Base-by-base conservation (phyloP, 92 coral and sea anemone genomes). In the Phymanthus crucifer region DNA sequence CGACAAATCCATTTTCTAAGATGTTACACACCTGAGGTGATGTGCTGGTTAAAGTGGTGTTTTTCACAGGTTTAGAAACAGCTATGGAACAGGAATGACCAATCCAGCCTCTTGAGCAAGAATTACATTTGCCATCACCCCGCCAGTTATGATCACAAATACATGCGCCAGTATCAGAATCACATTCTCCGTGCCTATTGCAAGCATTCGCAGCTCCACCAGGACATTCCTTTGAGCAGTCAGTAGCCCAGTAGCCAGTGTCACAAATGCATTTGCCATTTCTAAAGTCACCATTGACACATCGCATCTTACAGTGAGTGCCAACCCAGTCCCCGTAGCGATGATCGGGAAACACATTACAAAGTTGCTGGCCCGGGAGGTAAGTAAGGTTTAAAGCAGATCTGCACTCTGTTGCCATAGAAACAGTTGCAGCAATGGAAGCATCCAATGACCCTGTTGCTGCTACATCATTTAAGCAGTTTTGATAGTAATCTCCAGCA, bases 131-230 rank as follows among this genome's bases (percentile, higher is more conserved):
- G 13, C 72, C 77, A 81, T 89, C 85, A 48, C 97, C 99, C 18
- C 85, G 70, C 99, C 99, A 95, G 75, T 86, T 95, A 50, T 74
- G 76, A 33, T 88, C 76, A 80, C 99, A 95, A 34, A 74, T 76
- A 73, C 99, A 95, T 66, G 83, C 65, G 17, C 99, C 99, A 36
- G 86, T 89, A 17, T 56, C 74, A 34, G 80, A 77, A 76, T 90
- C 89, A 73, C 99, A 95, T 52, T 82, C 86, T 13, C 99, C 99
- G 75, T 87, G 91, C 24, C 90, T 91, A 75, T 78, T 84, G 79
- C 99, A 95, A n/a, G 97, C 94, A 78, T 90, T 95, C 1, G 47
- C 79, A 14, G 99, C 94, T 32, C 99, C 93, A 54, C 99, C 99
- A 2, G 94, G 95, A 64, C 99, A 95, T 67, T 86, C 88, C 58